Base-by-base conservation (phyloP, 2,113 vertebrate species). In the Corythaixoides concolor region DNA sequence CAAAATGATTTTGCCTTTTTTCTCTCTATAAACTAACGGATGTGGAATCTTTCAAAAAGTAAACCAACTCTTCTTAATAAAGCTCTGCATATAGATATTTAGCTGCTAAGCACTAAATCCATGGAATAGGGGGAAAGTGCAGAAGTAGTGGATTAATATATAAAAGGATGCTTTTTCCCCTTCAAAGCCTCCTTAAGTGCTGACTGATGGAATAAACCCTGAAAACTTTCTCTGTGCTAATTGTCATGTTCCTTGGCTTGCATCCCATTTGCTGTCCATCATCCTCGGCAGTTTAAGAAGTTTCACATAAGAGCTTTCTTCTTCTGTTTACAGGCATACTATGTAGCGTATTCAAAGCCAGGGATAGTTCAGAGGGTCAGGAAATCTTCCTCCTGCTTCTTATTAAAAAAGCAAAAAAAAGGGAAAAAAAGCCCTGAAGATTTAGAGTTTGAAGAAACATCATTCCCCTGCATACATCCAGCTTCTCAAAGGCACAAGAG, bases 171-270 rank as follows among this genome's bases (percentile, higher is more conserved):
- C 84, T 97, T 97, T 97, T 94, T 94, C 87, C 84, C 86, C 95
- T 94, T 93, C 90, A 96, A 94, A 97, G 93, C 92, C 84, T 95
- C 95, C 89, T 95, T 97, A 97, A 97, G 90, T 97, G 95, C 95
- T 97, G 95, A 97, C 94, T 96, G 95, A 90, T 84, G 94, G 95
- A 97, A 97, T 96, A 96, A 97, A 95, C 90, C 94, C 95, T 94
- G 92, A 60, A 97, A 97, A 97, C 93, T 96, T 97, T 95, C 77
- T 94, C 69, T 91, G 77, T 95, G 93, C 95, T 96, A 96, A 93
- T 96, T 97, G 86, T 96, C 85, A 49, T 96, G 80, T 96, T 93
- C 84, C 91, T 96, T 95, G 95, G 93, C 93, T 97, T 89, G 80
- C 85, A 50, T 91, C 88, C 96, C 89, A 88, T 93, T 93, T 88